Evolutionary conservation across 92 coral and sea anemone genomes (phyloP).

Genomic region (Siderastrea siderea): DNA sequence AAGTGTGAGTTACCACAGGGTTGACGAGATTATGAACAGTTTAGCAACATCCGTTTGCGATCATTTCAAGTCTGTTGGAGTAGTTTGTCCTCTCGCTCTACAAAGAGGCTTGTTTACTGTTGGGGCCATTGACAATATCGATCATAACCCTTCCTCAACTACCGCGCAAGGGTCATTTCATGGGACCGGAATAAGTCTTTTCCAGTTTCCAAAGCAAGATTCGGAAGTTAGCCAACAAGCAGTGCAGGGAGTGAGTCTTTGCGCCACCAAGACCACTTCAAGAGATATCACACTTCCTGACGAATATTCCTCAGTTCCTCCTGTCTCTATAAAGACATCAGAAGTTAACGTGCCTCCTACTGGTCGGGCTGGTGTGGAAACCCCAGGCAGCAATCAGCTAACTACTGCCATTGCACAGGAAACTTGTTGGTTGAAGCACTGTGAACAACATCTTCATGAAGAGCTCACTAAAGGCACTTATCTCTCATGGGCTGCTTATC

Average conservation of each 20-base stretch:
- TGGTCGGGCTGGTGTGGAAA: not conserved
- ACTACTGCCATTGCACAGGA: slow-evolving; percentile 11
- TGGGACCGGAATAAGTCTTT: slow-evolving; percentile 58
- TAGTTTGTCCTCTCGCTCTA: slow-evolving; percentile 51
- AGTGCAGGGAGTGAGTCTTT: slow-evolving; percentile 16
- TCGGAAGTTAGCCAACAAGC: not conserved
- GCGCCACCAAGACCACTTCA: slow-evolving; percentile 16
- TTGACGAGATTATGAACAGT: slow-evolving; percentile 12
- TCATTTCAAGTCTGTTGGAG: slow-evolving; percentile 33
- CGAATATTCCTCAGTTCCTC: slow-evolving; percentile 27
- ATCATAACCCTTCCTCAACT: slow-evolving; percentile 58
- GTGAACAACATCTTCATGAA: not conserved
- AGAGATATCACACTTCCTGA: slow-evolving; percentile 32
- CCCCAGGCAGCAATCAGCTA: not conserved
- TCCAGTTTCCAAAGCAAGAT: slow-evolving; percentile 33
- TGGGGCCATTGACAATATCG: slow-evolving; percentile 58
- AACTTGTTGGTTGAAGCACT: not conserved
- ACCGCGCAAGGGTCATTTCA: slow-evolving; percentile 58
- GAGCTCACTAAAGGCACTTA: not conserved
- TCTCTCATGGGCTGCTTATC: slow-evolving; percentile 47
- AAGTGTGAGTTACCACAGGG: slow-evolving; percentile 36
- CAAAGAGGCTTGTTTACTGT: slow-evolving; percentile 45
- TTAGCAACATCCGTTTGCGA: slow-evolving; percentile 49
- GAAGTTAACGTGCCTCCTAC: slow-evolving; percentile 15
- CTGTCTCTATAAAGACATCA: slow-evolving; percentile 22